Evolutionary conservation across 2,113 vertebrate genomes (phyloP).

Genomic region (Onychostruthus taczanowskii): DNA sequence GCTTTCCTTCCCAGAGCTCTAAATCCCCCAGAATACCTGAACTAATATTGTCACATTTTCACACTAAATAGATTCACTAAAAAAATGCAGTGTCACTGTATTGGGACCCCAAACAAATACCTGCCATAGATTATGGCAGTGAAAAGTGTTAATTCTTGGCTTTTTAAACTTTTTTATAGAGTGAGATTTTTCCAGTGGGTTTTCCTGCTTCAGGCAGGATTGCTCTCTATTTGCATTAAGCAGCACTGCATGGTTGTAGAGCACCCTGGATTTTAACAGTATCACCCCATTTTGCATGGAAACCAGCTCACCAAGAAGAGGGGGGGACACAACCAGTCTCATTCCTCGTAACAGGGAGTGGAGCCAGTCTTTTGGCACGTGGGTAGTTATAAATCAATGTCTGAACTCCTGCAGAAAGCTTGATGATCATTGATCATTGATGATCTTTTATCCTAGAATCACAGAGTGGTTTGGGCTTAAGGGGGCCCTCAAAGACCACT

Average conservation of each 20-base stretch:
- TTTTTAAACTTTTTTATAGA: background rate
- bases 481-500: background rate
- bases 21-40: background rate
- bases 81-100: background rate
- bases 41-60: background rate
- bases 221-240: background rate
- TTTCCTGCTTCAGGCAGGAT: background rate
- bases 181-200: background rate
- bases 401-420: background rate
- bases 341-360: background rate
- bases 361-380: rapidly evolving
- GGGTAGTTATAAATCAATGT: background rate
- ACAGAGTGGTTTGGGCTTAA: background rate
- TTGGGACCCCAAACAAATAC: background rate
- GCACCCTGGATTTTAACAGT: background rate
- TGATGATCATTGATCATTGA: too few species aligned
- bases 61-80: background rate
- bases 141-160: background rate
- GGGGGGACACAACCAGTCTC: background rate
- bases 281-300: background rate
- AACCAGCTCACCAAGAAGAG: background rate
- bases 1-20: background rate
- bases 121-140: background rate
- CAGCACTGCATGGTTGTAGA: background rate
- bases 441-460: background rate